These are phyloP conservation scores for Malacoraja senta DNA, from an alignment of 2,797 vertebrate species.

Conservation along the genomic window DNA sequence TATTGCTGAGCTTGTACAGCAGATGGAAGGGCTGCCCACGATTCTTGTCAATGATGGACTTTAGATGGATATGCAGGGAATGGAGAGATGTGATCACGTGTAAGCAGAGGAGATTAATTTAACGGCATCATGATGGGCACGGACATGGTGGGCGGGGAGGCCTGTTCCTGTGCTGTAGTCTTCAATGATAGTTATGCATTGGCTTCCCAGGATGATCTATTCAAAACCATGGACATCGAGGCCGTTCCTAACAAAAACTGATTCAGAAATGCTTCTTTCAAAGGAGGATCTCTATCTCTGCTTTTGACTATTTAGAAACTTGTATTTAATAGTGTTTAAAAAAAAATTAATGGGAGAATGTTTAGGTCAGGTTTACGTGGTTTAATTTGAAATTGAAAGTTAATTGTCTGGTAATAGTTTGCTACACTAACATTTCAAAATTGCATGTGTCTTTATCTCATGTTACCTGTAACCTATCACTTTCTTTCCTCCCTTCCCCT, in stretches of 20 bases:
- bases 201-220: neutral
- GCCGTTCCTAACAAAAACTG: neutral
- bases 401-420: neutral
- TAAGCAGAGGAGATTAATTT: too few species aligned
- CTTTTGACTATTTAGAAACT: neutral
- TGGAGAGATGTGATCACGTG: too few species aligned
- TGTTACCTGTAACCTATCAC: neutral
- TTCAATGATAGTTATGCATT: neutral
- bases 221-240: neutral
- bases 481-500: slow-evolving; percentile 40
- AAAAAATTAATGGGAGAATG: neutral
- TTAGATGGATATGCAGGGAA: too few species aligned
- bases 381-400: neutral
- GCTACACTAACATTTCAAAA: neutral
- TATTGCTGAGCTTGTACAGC: neutral
- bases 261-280: neutral
- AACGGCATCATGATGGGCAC: too few species aligned
- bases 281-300: neutral
- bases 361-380: neutral
- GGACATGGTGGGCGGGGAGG: too few species aligned
- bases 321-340: too few species aligned
- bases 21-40: neutral
- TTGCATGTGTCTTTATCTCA: neutral
- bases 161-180: too few species aligned
- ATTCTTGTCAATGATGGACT: neutral